phyloP scores from a whole-genome alignment of 2,888 invertebrate species.

The Orchestes rusci region DNA sequence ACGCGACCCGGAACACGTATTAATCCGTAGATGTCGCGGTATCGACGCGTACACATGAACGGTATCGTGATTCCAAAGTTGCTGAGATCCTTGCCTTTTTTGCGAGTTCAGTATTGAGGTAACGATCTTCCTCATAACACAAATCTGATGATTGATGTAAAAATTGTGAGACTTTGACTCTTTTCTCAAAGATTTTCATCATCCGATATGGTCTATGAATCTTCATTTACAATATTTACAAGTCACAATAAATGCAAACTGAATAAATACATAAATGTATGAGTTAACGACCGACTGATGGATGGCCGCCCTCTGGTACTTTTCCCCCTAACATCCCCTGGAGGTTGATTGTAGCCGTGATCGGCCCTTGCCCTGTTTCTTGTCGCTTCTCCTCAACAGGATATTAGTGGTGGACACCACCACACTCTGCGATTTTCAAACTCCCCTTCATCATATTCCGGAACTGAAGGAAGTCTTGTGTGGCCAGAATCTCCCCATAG shows the following conservation, averaged over 20 bases:
- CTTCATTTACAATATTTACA: constrained; percentile 4
- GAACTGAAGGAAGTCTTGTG: constrained; percentile 4
- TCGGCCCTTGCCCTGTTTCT: neutral
- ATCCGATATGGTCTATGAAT: no score
- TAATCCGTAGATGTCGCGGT: no score
- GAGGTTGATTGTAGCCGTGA: no score
- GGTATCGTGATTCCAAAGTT: no score
- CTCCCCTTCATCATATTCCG: neutral
- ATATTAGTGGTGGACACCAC: constrained; percentile 10
- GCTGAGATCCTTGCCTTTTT: no score
- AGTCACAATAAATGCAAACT: neutral
- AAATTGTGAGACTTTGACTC: no score
- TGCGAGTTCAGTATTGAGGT: no score
- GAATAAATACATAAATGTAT: neutral
- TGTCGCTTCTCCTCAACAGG: constrained; percentile 5
- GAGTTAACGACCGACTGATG: neutral
- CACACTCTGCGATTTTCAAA: constrained; percentile 7
- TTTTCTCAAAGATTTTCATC: no score
- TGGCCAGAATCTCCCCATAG: constrained; percentile 8
- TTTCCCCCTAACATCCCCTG: neutral
- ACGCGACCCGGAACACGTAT: no score
- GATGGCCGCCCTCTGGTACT: neutral
- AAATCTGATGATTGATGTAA: no score
- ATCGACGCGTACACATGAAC: no score
- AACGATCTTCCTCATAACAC: no score